A percentile compares a stretch with the other conserved stretches of the same genome.
Conservation (phyloP, 1,140 invertebrate species). For the Scaptomyza hsui region DNA sequence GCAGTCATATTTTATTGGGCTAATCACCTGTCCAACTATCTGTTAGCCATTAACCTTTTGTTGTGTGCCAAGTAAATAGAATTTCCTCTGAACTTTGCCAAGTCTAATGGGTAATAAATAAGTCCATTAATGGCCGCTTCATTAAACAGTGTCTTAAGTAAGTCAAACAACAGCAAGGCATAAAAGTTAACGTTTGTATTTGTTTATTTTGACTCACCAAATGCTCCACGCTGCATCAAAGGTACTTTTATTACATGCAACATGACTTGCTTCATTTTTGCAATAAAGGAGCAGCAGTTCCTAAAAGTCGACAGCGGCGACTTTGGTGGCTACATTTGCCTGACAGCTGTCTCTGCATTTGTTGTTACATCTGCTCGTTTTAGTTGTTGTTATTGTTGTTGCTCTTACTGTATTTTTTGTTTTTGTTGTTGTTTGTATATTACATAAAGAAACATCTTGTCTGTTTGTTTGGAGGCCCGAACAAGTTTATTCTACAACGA, state of each 20-base stretch:
- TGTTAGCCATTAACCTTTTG: constrained; percentile 36
- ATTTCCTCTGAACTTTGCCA: constrained; percentile 47
- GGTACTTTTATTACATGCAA: constrained; percentile 17
- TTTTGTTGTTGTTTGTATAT: constrained; percentile 41
- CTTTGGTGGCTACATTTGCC: constrained; percentile 47
- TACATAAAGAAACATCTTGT: constrained; percentile 73
- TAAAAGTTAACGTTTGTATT: constrained; percentile 11
- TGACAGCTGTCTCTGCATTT: constrained; percentile 63
- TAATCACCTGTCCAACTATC: constrained; percentile 16
- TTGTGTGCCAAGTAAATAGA: constrained; percentile 56
- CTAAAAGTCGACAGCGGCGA: constrained; percentile 20
- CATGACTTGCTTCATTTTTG: constrained; percentile 53
- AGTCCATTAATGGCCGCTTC: constrained; percentile 63
- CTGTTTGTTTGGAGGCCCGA: constrained; percentile 51
- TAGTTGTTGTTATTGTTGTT: constrained; percentile 14
- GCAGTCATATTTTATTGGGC: too few species aligned
- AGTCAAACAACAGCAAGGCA: constrained; percentile 4
- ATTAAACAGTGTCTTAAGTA: constrained; percentile 41
- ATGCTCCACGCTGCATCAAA: neutral
- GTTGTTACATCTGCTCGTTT: constrained; percentile 62
- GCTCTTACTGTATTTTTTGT: constrained; percentile 1
- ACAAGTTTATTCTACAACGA: constrained; percentile 76
- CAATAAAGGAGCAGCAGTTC: constrained; percentile 24
- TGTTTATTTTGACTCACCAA: neutral
- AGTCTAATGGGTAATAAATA: constrained; percentile 56